Percentiles rank a stretch among this genome's conserved stretches.
phyloP scores from a whole-genome alignment of 2,888 invertebrate species.

The Melanchra persicariae region DNA sequence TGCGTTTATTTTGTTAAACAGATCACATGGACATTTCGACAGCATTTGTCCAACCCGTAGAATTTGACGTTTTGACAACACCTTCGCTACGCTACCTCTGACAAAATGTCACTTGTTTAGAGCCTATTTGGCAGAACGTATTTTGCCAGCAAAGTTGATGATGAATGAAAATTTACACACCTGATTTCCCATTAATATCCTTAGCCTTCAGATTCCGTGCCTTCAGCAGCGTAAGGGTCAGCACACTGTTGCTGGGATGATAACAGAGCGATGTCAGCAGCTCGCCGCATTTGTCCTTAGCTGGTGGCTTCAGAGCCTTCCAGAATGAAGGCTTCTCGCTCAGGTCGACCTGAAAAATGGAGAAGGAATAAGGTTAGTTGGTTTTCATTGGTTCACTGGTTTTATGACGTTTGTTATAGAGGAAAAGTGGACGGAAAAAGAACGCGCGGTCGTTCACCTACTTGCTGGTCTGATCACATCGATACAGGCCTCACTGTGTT shows the following conservation, averaged over 20 bases:
- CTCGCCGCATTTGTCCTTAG: slow-evolving; percentile 98
- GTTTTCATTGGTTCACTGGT: not conserved
- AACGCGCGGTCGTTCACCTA: no score
- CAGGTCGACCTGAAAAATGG: slow-evolving; percentile 94
- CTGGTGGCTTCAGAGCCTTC: slow-evolving; percentile 97
- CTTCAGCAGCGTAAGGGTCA: slow-evolving; percentile 97
- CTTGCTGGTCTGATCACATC: no score
- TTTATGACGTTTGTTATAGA: not conserved
- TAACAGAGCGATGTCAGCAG: slow-evolving; percentile 98
- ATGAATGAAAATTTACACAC: slow-evolving; percentile 1
- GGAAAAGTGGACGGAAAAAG: not conserved
- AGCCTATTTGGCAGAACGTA: no score
- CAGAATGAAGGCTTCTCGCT: slow-evolving; percentile 98
- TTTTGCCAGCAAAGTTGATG: not conserved
- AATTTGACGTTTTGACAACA: no score
- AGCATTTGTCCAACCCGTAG: no score
- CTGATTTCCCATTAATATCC: slow-evolving; percentile 78
- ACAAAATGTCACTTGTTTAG: no score
- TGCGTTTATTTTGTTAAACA: no score
- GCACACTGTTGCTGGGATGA: slow-evolving; percentile 98
- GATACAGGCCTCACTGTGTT: no score
- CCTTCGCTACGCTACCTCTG: no score
- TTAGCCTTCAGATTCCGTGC: slow-evolving; percentile 98
- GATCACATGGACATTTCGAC: no score
- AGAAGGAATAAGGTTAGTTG: slow-evolving; percentile 2